Evolutionary conservation across 1,140 invertebrate species (phyloP).

Genomic region (Drosophila bocqueti): DNA sequence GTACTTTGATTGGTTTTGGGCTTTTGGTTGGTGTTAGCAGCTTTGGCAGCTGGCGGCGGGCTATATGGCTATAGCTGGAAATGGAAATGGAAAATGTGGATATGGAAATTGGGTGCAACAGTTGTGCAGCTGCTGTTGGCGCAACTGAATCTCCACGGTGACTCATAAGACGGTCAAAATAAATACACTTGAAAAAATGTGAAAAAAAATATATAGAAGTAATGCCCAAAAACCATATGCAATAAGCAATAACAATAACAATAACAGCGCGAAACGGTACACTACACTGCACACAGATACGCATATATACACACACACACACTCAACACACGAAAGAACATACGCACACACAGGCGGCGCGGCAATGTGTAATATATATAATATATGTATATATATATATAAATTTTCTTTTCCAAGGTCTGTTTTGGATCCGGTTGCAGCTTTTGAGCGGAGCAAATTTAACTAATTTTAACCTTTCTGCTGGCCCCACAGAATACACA

Average conservation of each 20-base stretch:
- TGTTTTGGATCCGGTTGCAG: constrained; percentile 24
- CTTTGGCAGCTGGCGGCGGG: constrained; percentile 8
- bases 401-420: constrained; percentile 23
- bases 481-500: constrained; percentile 11
- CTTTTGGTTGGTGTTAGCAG: neutral
- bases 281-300: constrained; percentile 4
- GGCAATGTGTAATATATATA: constrained; percentile 6
- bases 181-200: constrained; percentile 24
- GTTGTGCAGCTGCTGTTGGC: constrained; percentile 24
- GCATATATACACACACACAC: neutral
- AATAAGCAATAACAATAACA: constrained; percentile 9
- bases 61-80: neutral
- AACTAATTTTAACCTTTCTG: constrained; percentile 23
- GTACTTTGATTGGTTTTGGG: constrained; percentile 5
- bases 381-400: neutral
- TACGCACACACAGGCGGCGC: constrained; percentile 10
- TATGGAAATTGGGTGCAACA: constrained; percentile 23
- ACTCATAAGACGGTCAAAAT: constrained; percentile 21
- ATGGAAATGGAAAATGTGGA: constrained; percentile 20
- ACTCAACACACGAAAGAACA: constrained; percentile 1
- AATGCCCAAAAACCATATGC: constrained; percentile 11
- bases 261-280: constrained; percentile 16
- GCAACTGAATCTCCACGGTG: constrained; percentile 22
- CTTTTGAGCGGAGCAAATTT: constrained; percentile 22
- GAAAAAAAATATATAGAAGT: constrained; percentile 4